Evolutionary conservation across 2,888 invertebrate genomes (phyloP).

Genomic region (Rotaria sp.): DNA sequence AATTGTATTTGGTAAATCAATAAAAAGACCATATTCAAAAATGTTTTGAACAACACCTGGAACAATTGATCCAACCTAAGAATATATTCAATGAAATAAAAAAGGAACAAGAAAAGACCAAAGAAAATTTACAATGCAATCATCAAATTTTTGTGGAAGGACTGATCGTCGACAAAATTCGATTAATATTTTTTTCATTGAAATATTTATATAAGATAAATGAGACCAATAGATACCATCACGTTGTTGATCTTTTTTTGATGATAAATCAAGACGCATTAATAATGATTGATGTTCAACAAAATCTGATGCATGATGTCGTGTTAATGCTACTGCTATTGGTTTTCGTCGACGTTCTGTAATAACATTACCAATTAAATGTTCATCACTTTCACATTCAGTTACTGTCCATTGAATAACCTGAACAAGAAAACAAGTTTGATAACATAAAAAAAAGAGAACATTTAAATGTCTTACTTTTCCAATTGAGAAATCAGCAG

Average conservation of each 20-base stretch:
- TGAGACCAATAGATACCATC: conserved; percentile 8
- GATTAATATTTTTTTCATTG: background rate
- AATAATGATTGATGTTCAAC: background rate
- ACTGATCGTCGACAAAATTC: background rate
- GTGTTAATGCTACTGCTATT: background rate
- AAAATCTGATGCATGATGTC: background rate
- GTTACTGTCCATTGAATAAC: background rate
- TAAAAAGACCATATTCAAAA: conserved; percentile 32
- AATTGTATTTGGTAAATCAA: conserved; percentile 33
- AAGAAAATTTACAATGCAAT: background rate
- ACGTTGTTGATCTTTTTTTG: background rate
- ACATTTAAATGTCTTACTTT: conserved; percentile 42
- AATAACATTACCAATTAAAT: background rate
- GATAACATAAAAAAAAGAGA: background rate
- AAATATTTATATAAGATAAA: conserved; percentile 5
- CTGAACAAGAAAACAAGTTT: background rate
- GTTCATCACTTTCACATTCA: background rate
- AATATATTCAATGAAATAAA: background rate
- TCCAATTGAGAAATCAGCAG: conserved; percentile 45
- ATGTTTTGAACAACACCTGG: conserved; percentile 22
- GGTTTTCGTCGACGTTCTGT: background rate
- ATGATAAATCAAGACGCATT: background rate
- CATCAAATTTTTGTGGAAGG: background rate
- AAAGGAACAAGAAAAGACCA: background rate
- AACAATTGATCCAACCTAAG: background rate